These are phyloP conservation scores for Adelphocoris suturalis DNA, from an alignment of 2,888 invertebrate genomes.

Conservation along the genomic window DNA sequence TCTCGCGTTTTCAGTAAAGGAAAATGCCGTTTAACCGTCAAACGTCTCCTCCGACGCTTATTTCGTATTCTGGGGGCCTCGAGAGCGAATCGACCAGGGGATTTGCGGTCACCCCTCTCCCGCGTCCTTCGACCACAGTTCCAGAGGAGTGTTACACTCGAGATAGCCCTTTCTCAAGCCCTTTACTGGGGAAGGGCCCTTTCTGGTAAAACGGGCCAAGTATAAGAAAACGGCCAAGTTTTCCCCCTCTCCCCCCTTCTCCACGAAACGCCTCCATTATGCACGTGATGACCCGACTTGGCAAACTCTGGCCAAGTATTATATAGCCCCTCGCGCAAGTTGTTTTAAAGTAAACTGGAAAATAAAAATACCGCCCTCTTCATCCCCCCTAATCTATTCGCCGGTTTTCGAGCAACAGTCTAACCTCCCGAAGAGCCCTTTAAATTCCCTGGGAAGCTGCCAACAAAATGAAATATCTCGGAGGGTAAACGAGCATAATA, in stretches of 20 bases:
- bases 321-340: slow-evolving; percentile 1
- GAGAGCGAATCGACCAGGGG: neutral
- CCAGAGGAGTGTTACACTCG: neutral
- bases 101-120: neutral
- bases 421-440: neutral
- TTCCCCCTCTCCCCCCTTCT: neutral
- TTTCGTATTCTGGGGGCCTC: neutral
- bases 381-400: neutral
- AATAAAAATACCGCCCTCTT: slow-evolving; percentile 1
- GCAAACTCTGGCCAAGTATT: slow-evolving; percentile 19
- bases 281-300: slow-evolving; percentile 17
- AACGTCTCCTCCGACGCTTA: neutral
- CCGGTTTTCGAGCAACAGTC: neutral
- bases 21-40: neutral
- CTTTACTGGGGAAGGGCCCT: too few relatives aligned
- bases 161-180: neutral
- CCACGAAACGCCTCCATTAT: slow-evolving; percentile 14
- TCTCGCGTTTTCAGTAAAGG: neutral
- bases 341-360: slow-evolving; percentile 33
- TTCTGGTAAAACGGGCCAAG: neutral
- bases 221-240: slow-evolving; percentile 16
- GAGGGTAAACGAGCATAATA: neutral
- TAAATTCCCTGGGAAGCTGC: neutral
- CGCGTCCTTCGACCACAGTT: neutral
- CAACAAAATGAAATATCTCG: slow-evolving; percentile 5